Percentiles rank a stretch among this genome's conserved stretches.
phyloP scores from a whole-genome alignment of 2,888 invertebrate species.

The Andrena trimmerana region DNA sequence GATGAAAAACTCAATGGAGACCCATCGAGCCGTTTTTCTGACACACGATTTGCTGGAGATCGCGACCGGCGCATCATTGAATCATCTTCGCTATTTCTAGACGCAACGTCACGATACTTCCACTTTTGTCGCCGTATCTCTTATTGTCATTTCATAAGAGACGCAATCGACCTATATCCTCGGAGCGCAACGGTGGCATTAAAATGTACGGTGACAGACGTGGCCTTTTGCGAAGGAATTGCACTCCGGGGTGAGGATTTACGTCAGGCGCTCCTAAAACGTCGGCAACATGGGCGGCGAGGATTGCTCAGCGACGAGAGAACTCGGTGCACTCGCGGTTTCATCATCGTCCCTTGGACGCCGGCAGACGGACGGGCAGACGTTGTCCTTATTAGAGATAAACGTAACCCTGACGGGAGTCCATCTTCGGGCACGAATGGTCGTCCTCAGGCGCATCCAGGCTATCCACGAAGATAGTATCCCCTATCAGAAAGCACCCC shows the following conservation, averaged over 20 bases:
- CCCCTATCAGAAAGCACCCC: slow-evolving; percentile 57
- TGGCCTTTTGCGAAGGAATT: slow-evolving; percentile 25
- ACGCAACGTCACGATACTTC: slow-evolving; percentile 21
- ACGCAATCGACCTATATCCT: slow-evolving; percentile 52
- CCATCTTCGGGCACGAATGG: slow-evolving; percentile 13
- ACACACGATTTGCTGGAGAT: background rate
- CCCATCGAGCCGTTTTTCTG: no score
- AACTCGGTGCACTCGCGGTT: background rate
- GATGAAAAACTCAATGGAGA: background rate
- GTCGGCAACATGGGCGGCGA: background rate
- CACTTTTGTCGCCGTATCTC: slow-evolving; percentile 44
- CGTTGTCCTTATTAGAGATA: slow-evolving; percentile 30
- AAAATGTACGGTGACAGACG: background rate
- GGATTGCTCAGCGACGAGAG: slow-evolving; percentile 7
- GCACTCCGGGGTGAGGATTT: background rate
- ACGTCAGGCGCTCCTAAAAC: slow-evolving; percentile 26
- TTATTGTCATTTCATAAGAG: slow-evolving; percentile 49
- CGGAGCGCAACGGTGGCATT: slow-evolving; percentile 3
- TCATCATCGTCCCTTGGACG: background rate
- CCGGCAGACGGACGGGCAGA: background rate
- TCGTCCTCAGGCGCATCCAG: slow-evolving; percentile 2
- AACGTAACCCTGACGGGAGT: background rate
- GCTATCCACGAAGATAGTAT: slow-evolving; percentile 32
- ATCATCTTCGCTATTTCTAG: slow-evolving; percentile 44
- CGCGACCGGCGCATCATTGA: slow-evolving; percentile 8